Base-by-base conservation (phyloP, 1,140 invertebrate genomes). In the Littorina saxatilis region DNA sequence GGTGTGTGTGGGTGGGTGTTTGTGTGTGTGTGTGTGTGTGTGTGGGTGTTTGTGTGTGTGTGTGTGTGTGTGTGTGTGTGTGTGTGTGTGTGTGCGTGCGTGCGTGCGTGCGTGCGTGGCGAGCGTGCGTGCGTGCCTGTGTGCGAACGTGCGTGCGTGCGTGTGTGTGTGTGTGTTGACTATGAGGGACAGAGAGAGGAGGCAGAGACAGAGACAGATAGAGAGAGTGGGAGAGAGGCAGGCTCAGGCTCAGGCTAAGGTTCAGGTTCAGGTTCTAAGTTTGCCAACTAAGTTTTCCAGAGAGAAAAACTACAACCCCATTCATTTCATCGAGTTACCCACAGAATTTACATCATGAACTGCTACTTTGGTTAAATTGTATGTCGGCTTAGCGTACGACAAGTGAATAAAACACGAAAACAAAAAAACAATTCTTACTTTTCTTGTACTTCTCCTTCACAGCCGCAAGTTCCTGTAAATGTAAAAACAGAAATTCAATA, bases 391-490 rank as follows among this genome's bases (percentile, higher is more conserved):
- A n/a, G n/a, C n/a, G n/a, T n/a, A n/a, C n/a, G 17, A 5, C 43
- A 17, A 47, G 7, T 5, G 43, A 47, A 47, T 17, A 47, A 47
- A 17, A 61, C n/a, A n/a, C n/a, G n/a, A 29, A 61, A 61, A 32
- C 47, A 50, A 17, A 32, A 75, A 35, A 61, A 70, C 17, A 70
- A 74, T 83, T 95, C 95, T 94, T 92, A 97, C 96, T 94, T 79
- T 93, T 93, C 91, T 96, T 94, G 89, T 97, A 98, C 32, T 95
- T 94, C 83, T 95, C 93, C 85, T 95, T 95, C 86, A 98, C 97
- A 47, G 95, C 94, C 77, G 94, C 93, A 82, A 98, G 96, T 91
- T 98, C 96, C 74, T 77, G 74, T 32, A 15, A 35, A 32, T 17
- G 61, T 17, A 37, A 73, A 73, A 43, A 3, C 43, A n/a, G n/a